Conservation (phyloP, 2,113 vertebrate genomes). For the Pipra filicauda region DNA sequence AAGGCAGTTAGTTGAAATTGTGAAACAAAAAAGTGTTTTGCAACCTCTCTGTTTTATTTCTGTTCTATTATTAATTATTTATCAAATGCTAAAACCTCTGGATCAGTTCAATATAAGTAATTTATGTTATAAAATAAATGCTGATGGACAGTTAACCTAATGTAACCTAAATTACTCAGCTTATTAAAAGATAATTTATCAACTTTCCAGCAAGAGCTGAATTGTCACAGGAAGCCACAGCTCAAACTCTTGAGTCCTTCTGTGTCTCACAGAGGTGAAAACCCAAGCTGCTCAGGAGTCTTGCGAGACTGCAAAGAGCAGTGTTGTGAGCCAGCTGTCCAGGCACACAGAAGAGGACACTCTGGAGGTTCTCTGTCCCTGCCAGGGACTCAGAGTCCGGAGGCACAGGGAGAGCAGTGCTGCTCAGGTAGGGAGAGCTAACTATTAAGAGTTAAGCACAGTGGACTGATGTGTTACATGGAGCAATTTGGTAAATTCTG, state of each 20-base stretch:
- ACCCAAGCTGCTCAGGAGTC: background rate
- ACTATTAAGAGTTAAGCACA: background rate
- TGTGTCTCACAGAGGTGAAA: background rate
- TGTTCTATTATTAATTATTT: conserved; percentile 77
- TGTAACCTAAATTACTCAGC: conserved; percentile 66
- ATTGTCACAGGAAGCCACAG: background rate
- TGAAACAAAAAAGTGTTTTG: background rate
- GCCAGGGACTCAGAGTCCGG: background rate
- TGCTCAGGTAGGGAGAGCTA: fast-evolving
- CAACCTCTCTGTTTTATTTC: conserved; percentile 66
- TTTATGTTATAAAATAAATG: conserved; percentile 56
- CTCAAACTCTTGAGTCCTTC: background rate
- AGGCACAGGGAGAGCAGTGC: background rate
- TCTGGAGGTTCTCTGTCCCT: fast-evolving
- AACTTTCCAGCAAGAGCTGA: background rate
- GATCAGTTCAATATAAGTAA: conserved; percentile 64
- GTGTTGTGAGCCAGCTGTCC: background rate
- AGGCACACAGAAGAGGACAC: background rate
- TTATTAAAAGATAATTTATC: conserved; percentile 66
- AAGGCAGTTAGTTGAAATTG: background rate
- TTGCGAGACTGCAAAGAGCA: too few species aligned
- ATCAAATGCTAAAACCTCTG: conserved; percentile 57
- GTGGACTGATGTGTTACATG: fast-evolving
- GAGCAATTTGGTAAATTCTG: background rate
- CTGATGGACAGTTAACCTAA: conserved; percentile 68